Conservation (phyloP, 2,797 vertebrate genomes). For the Amphiprion clarkii region DNA sequence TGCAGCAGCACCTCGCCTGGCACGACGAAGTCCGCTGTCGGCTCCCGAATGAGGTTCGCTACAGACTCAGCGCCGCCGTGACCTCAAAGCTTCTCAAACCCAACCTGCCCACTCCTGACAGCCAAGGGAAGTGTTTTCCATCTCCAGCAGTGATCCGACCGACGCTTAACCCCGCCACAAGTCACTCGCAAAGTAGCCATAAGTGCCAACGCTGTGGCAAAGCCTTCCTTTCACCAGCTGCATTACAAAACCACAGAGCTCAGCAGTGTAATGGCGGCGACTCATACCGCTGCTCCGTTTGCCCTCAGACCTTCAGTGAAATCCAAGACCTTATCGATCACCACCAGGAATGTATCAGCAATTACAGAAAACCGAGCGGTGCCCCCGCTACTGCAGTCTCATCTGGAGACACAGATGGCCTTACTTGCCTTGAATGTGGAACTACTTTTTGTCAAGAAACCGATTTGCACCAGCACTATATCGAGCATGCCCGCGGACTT, state of each 20-base stretch:
- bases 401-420: conserved; percentile 54
- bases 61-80: conserved; percentile 78
- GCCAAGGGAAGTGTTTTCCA: conserved; percentile 24
- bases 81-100: conserved; percentile 58
- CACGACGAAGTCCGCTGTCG: conserved; percentile 86
- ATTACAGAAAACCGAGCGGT: conserved; percentile 49
- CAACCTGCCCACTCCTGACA: conserved; percentile 23
- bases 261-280: conserved; percentile 64
- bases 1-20: conserved; percentile 87
- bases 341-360: conserved; percentile 81
- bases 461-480: conserved; percentile 82
- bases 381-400: conserved; percentile 46
- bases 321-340: conserved; percentile 82
- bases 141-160: conserved; percentile 6
- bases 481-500: conserved; percentile 66
- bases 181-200: conserved; percentile 65
- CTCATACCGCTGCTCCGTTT: conserved; percentile 78
- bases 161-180: neutral
- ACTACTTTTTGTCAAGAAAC: conserved; percentile 77
- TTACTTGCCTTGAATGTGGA: conserved; percentile 83
- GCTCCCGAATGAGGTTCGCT: conserved; percentile 85
- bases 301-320: conserved; percentile 78
- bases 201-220: conserved; percentile 81
- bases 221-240: conserved; percentile 77
- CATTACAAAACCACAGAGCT: conserved; percentile 74